Base-by-base conservation (phyloP, 2,113 vertebrate species). In the Sebastes fasciatus region DNA sequence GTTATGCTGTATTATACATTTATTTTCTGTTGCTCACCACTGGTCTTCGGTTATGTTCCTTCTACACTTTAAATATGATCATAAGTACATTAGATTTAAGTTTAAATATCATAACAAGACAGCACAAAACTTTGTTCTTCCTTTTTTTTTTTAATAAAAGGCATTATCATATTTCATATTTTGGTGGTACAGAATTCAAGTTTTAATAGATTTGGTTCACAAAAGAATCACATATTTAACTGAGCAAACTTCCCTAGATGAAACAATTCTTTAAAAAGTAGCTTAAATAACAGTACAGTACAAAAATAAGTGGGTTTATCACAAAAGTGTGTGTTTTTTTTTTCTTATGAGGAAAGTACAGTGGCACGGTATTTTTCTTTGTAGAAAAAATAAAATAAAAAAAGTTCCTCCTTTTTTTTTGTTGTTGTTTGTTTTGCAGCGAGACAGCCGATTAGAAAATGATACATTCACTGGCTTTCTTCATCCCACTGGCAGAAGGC, bases 281-380 rank as follows among this genome's bases (percentile, higher is more conserved):
- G 60, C 89, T 94, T 95, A 95, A 95, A 95, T 94, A 95, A 93
- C 16, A 57, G 55, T 90, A 92, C 76, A 90, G 90, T 96, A 96
- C 88, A 96, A 96, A 96, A 95, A 95, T 91, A 95, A 86, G 88
- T 91, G 75, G 89, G 85, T 87, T 91, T 83, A 81, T 91, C 71
- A 85, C 79, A 84, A 93, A 93, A 70, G 13, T 57, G 58, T 84
- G 10, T 40, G 26, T 69, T 68, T 75, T 62, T 75, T 67, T 72
- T 65, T 79, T 69, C 77, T 85, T 74, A 75, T 55, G 78, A 86
- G 60, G 80, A 93, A 88, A 86, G 82, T 90, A 94, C 87, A 94
- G 92, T 92, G 92, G 91, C 93, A 95, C 93, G 85, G 79, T 57
- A 86, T 86, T 82, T 77, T 70, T 87, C 67, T 86, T 76, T 82